Evolutionary conservation across 2,113 vertebrate genomes (phyloP), one percentile per base, ranked within the genome.

Genomic region (Indri indri): DNA sequence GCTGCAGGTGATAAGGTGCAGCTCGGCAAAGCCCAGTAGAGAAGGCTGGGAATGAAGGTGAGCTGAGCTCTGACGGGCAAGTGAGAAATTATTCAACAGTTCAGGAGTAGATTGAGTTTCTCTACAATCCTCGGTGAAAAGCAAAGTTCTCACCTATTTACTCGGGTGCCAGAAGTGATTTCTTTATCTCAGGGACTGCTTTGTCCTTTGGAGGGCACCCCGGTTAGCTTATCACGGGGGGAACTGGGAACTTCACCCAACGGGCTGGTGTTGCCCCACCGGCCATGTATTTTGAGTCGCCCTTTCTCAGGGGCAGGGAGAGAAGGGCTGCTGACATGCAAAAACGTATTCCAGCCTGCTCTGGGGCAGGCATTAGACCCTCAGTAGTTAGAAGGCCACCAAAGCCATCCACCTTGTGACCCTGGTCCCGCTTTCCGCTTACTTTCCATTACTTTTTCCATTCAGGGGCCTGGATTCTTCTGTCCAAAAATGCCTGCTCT

Each of bases 401-500:
- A 12, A 37, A 22, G 2, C 10, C 30, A 27, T 5, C 54, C 8
- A 11, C 16, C 42, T n/a, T 54, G 20, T 70, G 77, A 80, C 4
- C 2, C 0, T 27, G 6, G 4, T 2, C 32, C 27, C 76, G 2
- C 20, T 74, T 40, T 50, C 16, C 47, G 27, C 37, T 57, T 71
- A 34, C 11, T 45, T 68, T 73, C 13, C 3, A 20, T 6, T 30
- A 30, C 12, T 20, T 5, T 30, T 27, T 73, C 14, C 37, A 5
- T 37, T 52, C 40, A 76, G 10, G 12, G 5, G 6, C 37, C 16
- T 30, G 2, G 10, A 6, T 0, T 1, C 12, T 61, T 68, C 7
- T 82, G 25, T 14, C 9, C 22, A 2, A 14, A 37, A 20, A 27
- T 18, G 9, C 25, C 16, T 37, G 18, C 12, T 74, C 57, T 84